A percentile compares a stretch with the other conserved stretches of the same genome.
Conservation (phyloP, 1,140 invertebrate species). For the Drosophila kanapiae region DNA sequence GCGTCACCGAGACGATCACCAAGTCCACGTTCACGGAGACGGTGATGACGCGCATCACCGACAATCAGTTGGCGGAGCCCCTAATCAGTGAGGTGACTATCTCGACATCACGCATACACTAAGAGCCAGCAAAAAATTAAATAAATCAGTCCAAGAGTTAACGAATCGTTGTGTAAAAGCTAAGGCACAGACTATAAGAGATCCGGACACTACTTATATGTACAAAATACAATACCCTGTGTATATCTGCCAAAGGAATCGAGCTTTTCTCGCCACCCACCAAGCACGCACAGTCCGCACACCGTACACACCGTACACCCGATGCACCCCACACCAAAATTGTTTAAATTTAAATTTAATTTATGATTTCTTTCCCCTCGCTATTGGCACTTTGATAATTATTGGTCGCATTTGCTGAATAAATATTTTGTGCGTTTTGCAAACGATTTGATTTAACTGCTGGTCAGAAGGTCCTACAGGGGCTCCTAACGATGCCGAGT, state of each 20-base stretch:
- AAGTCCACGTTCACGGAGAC: conserved; percentile 97
- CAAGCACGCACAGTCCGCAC: conserved; percentile 34
- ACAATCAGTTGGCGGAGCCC: conserved; percentile 93
- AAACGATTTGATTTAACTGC: conserved; percentile 64
- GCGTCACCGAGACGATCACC: conserved; percentile 96
- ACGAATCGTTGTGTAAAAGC: conserved; percentile 47
- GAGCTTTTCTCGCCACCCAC: conserved; percentile 37
- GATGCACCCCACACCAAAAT: conserved; percentile 44
- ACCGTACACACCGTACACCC: conserved; percentile 14
- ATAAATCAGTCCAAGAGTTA: conserved; percentile 30
- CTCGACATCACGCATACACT: conserved; percentile 82
- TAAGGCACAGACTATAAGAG: conserved; percentile 4
- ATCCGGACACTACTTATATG: conserved; percentile 12
- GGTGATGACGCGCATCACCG: conserved; percentile 95
- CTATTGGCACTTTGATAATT: conserved; percentile 31
- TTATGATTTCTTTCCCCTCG: conserved; percentile 10
- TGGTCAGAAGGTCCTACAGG: conserved; percentile 12
- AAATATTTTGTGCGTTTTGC: conserved; percentile 68
- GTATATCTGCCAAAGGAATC: conserved; percentile 23
- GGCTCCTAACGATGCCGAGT: conserved; percentile 11
- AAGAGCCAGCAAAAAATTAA: conserved; percentile 58
- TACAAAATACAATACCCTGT: conserved; percentile 1
- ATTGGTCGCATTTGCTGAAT: conserved; percentile 55
- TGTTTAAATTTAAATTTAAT: conserved; percentile 45
- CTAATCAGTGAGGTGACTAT: conserved; percentile 93